Conservation (phyloP, 2,888 invertebrate genomes). For the Perizoma flavofasciatum region DNA sequence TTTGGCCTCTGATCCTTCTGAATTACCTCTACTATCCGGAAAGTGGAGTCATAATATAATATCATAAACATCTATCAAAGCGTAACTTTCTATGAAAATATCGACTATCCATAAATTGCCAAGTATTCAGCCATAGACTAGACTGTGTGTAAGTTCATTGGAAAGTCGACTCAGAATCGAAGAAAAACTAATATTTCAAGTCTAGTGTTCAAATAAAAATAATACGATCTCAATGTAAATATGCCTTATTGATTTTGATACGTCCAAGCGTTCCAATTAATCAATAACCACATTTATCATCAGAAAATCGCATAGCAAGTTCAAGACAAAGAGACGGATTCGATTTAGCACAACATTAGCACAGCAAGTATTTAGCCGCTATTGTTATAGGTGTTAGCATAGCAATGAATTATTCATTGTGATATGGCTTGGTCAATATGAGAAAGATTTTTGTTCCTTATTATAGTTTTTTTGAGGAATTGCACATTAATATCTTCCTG, state of each 20-base stretch:
- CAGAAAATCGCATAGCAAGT: constrained; percentile 50
- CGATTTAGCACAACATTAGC: constrained; percentile 44
- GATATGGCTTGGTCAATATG: constrained; percentile 8
- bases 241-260: background rate
- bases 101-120: background rate
- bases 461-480: no score
- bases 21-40: constrained; percentile 16
- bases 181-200: no score
- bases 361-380: constrained; percentile 35
- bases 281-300: constrained; percentile 44
- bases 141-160: no score
- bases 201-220: no score
- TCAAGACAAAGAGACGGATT: constrained; percentile 54
- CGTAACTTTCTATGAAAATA: constrained; percentile 4
- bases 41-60: constrained; percentile 19
- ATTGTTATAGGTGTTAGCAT: constrained; percentile 28
- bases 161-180: no score
- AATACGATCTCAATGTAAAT: no score
- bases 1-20: constrained; percentile 28
- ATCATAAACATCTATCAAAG: constrained; percentile 14
- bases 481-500: no score
- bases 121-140: no score
- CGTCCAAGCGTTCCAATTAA: constrained; percentile 11
- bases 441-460: background rate
- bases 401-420: constrained; percentile 17